Base-by-base conservation (phyloP, 1,140 invertebrate genomes). In the Acromyrmex echinatior region DNA sequence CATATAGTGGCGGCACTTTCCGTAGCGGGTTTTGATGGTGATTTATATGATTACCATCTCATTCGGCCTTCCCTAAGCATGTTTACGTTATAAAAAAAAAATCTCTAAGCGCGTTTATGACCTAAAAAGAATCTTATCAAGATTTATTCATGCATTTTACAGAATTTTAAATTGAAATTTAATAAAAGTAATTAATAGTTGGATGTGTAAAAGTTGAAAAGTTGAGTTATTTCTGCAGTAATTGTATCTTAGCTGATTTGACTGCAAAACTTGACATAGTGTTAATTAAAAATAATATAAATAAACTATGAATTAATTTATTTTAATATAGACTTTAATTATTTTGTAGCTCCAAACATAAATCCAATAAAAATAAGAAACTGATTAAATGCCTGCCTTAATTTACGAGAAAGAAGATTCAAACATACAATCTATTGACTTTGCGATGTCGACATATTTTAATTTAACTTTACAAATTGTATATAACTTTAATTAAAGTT, bases 31-130 rank as follows among this genome's bases (percentile, higher is more conserved):
- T 45, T 45, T 12, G 39, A 45, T 7, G 39, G 39, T 73, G 63
- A 78, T 62, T 65, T 66, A 28, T 39, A 18, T 66, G 2, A 79
- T 79, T 31, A 49, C 25, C 21, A 28, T n/a, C 25, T 31, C 10
- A 49, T 10, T 79, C 18, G 39, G 58, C 14, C 25, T 18, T 31
- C 18, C 39, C 25, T 0, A 12, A 14, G 35, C n/a, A 39, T 10
- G 12, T 60, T 39, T 25, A 16, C 6, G 18, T n/a, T n/a, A 12
- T 45, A 4, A 6, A 63, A 62, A 31, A 31, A 65, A 63, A 31
- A 63, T 18, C 18, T 21, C 25, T 0, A 12, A 25, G 65, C 14
- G 16, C 4, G 12, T 60, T 39, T 25, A 21, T 3, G 6, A 65
- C 9, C 3, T 45, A 14, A 12, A 63, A 62, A 49, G 25, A 49